Evolutionary conservation across 1,140 invertebrate genomes (phyloP), one percentile per base, ranked within the genome.

Genomic region (Aphelenchoides fujianensis): DNA sequence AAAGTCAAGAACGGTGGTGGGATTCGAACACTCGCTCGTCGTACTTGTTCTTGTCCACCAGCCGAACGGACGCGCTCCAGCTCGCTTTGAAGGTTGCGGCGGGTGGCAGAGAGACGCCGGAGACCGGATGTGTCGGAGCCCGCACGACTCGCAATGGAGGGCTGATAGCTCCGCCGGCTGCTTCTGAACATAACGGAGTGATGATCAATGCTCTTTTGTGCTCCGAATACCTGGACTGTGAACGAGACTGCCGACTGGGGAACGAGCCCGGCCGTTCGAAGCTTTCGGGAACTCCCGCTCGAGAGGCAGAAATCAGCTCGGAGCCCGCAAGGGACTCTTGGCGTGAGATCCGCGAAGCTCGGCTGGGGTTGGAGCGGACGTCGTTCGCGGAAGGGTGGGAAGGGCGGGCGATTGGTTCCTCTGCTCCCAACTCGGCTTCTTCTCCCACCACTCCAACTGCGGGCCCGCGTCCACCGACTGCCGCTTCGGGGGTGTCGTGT

Each of bases 391-490:
- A 5, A 7, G 19, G 34, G 55, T 19, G 12, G 55, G 55, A 7
- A 59, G 28, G 28, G 23, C 55, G 34, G 55, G 55, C 7, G 55
- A 59, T 59, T 27, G 34, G 7, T 30, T 35, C 30, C 1, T 68
- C 23, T 19, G 36, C 5, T 55, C 23, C 36, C 67, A 53, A 31
- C 2, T 35, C 63, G 19, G 34, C 41, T 74, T 74, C 2, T 61
- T 57, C 19, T 74, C 73, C 73, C 73, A 74, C 73, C 73, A 74
- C 37, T 74, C 72, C 59, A 74, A 41, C 31, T 66, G 53, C 1
- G 36, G 32, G 27, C 54, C 32, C 12, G 31, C n/a, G 59, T 30
- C 59, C 1, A 61, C 27, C 16, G 59, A 30, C n/a, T 74, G 70
- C 3, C 41, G 3, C n/a, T 31, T 52, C n/a, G 19, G 28, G 32